Base-by-base conservation (phyloP, 2,113 vertebrate genomes). In the Rhegmatorhina hoffmannsi region DNA sequence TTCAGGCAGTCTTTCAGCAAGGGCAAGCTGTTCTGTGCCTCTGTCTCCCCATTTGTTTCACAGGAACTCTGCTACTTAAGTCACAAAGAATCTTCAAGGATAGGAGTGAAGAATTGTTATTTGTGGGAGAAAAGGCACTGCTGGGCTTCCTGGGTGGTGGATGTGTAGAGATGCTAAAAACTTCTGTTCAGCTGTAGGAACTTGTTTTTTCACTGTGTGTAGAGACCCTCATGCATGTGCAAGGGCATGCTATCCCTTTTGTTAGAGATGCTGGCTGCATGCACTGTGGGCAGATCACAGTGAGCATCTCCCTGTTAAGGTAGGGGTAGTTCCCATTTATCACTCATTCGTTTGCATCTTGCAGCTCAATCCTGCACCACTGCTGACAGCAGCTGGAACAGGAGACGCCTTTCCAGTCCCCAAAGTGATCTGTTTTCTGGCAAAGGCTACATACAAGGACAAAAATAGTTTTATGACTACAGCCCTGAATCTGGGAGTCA, bases 251-350 rank as follows among this genome's bases (percentile, higher is more conserved):
- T 21, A 4, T 38, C 47, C 12, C 21, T 73, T 15, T 62, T 59
- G 28, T 49, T 50, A 44, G 46, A 85, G 66, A 5, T 2, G 6
- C 38, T 73, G 28, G 10, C 63, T 69, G 16, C 36, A 1, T 56
- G 14, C 28, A 6, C 4, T 0, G 0, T 56, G 66, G 25, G 53
- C 56, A 49, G n/a, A 47, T 46, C 31, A 26, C 1, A 0, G 46
- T 52, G 46, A 33, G 17, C 66, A 67, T 16, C 66, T 92, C 62
- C 4, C 0, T 63, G 52, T 68, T 47, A 19, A 46, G 17, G 14
- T 19, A 60, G 25, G 29, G 13, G 6, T 74, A 38, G 13, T 67
- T 92, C 52, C 52, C 1, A 0, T 80, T 84, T 59, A 49, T 84
- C 33, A 4, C 26, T 87, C 1, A 1, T 24, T 31, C 9, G 8